phyloP scores from a whole-genome alignment of 1,140 invertebrate species.

The Globodera rostochiensis region DNA sequence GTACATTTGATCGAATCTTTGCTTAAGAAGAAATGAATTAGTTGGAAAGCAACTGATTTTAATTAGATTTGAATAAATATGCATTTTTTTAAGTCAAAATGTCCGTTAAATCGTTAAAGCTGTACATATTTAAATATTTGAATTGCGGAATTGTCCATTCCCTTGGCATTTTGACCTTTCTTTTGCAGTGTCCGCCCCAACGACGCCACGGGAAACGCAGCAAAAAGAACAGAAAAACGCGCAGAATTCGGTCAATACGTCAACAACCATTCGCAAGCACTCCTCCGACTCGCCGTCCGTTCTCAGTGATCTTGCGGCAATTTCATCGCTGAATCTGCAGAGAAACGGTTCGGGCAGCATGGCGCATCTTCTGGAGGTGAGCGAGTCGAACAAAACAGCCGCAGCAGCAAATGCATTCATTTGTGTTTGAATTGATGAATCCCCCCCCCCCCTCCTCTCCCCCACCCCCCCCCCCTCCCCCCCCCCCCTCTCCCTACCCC shows the following conservation, averaged over 20 bases:
- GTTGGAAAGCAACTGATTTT: too few species aligned
- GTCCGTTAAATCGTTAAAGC: too few species aligned
- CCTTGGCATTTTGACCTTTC: too few species aligned
- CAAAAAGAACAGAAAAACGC: background rate
- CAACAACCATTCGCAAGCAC: background rate
- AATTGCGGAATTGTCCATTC: background rate
- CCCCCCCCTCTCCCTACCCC: too few species aligned
- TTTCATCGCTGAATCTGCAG: constrained; percentile 19
- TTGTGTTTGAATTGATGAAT: background rate
- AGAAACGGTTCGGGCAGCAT: constrained; percentile 17
- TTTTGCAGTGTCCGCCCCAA: constrained; percentile 70
- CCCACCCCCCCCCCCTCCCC: too few species aligned
- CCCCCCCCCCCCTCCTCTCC: too few species aligned
- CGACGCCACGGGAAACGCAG: constrained; percentile 67
- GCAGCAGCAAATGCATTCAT: too few species aligned
- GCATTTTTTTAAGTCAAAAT: too few species aligned
- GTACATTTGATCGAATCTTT: too few species aligned
- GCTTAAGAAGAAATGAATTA: too few species aligned
- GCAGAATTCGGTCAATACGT: background rate
- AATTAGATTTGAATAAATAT: too few species aligned
- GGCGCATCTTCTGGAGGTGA: constrained; percentile 7
- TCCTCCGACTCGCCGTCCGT: constrained; percentile 17
- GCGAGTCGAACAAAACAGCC: background rate
- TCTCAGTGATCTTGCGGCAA: constrained; percentile 21
- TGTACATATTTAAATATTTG: too few species aligned